Conservation (phyloP, 2,888 invertebrate genomes). For the Holacanthella duospinosa region DNA sequence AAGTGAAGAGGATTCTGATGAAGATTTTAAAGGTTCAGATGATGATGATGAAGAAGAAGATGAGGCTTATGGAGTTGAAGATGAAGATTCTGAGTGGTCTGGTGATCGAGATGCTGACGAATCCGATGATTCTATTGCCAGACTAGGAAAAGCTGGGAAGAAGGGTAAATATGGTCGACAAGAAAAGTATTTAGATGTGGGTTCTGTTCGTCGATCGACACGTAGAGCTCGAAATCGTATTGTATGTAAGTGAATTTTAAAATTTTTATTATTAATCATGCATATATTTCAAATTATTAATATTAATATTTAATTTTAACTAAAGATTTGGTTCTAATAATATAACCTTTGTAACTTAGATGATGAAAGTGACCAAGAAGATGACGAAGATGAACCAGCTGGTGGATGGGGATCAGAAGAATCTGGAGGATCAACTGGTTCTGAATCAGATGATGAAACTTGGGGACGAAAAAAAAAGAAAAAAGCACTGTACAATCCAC, state of each 20-base stretch:
- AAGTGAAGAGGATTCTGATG: slow-evolving; percentile 66
- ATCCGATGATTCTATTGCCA: slow-evolving; percentile 31
- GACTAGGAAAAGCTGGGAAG: slow-evolving; percentile 17
- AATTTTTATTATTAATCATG: slow-evolving; percentile 39
- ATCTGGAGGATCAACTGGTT: slow-evolving; percentile 42
- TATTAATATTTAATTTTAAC: slow-evolving; percentile 7
- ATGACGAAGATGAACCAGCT: slow-evolving; percentile 38
- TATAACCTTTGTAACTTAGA: slow-evolving; percentile 28
- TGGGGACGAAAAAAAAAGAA: slow-evolving; percentile 48
- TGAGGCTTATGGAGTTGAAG: slow-evolving; percentile 47
- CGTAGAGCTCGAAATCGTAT: slow-evolving; percentile 27
- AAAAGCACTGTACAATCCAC: slow-evolving; percentile 35
- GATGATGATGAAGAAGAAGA: slow-evolving; percentile 52
- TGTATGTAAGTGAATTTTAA: slow-evolving; percentile 40
- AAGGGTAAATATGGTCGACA: slow-evolving; percentile 28
- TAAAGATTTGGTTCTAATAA: slow-evolving; percentile 7
- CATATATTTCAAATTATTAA: not conserved
- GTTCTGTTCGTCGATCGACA: slow-evolving; percentile 34
- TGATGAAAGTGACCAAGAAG: slow-evolving; percentile 39
- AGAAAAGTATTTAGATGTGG: slow-evolving; percentile 31
- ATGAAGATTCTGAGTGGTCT: slow-evolving; percentile 37
- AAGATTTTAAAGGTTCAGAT: slow-evolving; percentile 73
- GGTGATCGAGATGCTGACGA: slow-evolving; percentile 31
- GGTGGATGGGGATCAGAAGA: slow-evolving; percentile 39
- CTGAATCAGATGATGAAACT: slow-evolving; percentile 52